Conservation (phyloP, 2,113 vertebrate genomes). For the Holacanthus passer region DNA sequence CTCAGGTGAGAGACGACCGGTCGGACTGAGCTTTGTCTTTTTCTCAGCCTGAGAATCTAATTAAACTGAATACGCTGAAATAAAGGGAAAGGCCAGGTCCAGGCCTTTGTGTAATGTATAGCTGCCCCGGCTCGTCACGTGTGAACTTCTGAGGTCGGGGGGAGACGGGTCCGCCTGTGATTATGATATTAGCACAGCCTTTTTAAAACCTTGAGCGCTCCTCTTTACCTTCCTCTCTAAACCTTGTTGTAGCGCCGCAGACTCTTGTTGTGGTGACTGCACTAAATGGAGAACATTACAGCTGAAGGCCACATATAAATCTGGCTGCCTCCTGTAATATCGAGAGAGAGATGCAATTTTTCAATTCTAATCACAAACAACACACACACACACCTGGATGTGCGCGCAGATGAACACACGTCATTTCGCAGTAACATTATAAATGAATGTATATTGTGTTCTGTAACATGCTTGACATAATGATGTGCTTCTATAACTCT, state of each 20-base stretch:
- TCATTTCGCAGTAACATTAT: slow-evolving; percentile 15
- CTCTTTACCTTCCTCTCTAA: not conserved
- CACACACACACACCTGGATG: not conserved
- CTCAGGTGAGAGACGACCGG: slow-evolving; percentile 35
- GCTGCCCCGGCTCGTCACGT: slow-evolving; percentile 4
- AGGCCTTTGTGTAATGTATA: slow-evolving; percentile 25
- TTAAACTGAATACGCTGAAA: slow-evolving; percentile 62
- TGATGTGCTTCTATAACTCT: slow-evolving; percentile 8
- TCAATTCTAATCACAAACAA: slow-evolving; percentile 66
- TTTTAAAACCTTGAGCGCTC: slow-evolving; percentile 7
- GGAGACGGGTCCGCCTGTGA: slow-evolving; percentile 33
- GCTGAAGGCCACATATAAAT: slow-evolving; percentile 77
- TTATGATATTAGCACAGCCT: slow-evolving; percentile 47
- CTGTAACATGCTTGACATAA: not conserved
- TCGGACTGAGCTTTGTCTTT: slow-evolving; percentile 35
- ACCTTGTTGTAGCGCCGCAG: slow-evolving; percentile 4
- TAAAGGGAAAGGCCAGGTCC: slow-evolving; percentile 62
- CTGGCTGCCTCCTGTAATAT: slow-evolving; percentile 67
- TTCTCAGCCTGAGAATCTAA: slow-evolving; percentile 60
- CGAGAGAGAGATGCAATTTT: slow-evolving; percentile 49
- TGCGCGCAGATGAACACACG: slow-evolving; percentile 24
- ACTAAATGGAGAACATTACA: slow-evolving; percentile 69
- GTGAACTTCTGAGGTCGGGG: slow-evolving; percentile 22
- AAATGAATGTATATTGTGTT: slow-evolving; percentile 28
- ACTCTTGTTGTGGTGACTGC: slow-evolving; percentile 39